Conservation (phyloP, 2,888 invertebrate species). For the Volucella inflata region DNA sequence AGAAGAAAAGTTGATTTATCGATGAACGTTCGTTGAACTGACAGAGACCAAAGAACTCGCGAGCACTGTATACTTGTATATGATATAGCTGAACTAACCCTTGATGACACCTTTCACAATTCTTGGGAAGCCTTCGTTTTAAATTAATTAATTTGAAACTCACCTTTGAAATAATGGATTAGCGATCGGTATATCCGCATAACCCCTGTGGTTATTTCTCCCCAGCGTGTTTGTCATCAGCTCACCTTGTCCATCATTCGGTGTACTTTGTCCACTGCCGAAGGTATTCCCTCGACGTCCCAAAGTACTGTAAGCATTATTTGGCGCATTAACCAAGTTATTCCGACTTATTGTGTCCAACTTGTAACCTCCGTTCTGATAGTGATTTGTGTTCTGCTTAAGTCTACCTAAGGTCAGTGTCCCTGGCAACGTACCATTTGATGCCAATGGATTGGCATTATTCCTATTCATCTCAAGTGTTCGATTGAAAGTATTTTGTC, state of each 20-base stretch:
- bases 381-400: constrained; percentile 83
- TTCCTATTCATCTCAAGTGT: constrained; percentile 83
- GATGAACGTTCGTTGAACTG: no score
- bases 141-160: constrained; percentile 21
- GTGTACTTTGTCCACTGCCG: constrained; percentile 79
- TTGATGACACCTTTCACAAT: no score
- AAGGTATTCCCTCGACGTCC: constrained; percentile 83
- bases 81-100: no score
- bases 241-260: constrained; percentile 79
- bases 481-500: constrained; percentile 83
- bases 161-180: constrained; percentile 88
- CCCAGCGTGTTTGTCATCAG: constrained; percentile 82
- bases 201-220: constrained; percentile 81
- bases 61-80: no score
- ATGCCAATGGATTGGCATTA: constrained; percentile 82
- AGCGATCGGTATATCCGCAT: constrained; percentile 86
- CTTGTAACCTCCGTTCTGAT: constrained; percentile 83
- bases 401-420: constrained; percentile 83
- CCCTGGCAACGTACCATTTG: constrained; percentile 80
- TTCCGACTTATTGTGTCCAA: constrained; percentile 82
- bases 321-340: constrained; percentile 81
- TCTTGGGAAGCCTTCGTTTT: background rate
- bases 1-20: no score
- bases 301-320: constrained; percentile 82
- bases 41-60: no score